phyloP scores from a whole-genome alignment of 1,140 invertebrate species.

The Zophobas atratus region DNA sequence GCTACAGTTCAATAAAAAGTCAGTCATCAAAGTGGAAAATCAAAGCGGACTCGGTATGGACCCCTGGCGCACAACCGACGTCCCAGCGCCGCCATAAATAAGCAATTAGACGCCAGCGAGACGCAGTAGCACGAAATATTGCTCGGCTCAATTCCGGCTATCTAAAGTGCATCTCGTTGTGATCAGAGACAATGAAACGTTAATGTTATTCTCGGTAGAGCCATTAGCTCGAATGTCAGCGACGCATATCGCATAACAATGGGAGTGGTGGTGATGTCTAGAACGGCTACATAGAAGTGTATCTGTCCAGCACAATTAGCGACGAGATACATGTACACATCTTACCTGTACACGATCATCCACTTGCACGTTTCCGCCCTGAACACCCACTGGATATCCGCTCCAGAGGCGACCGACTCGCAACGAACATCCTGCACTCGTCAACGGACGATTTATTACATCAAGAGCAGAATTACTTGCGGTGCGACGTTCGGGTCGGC shows the following conservation, averaged over 20 bases:
- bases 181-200: slow-evolving; percentile 34
- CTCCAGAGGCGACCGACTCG: slow-evolving; percentile 29
- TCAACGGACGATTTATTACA: no score
- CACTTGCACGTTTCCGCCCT: slow-evolving; percentile 44
- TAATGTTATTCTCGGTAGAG: slow-evolving; percentile 35
- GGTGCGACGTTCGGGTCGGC: no score
- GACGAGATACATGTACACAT: slow-evolving; percentile 45
- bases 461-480: no score
- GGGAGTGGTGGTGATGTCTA: slow-evolving; percentile 39
- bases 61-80: no score
- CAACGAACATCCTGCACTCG: not conserved
- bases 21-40: no score
- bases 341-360: slow-evolving; percentile 49
- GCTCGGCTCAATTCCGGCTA: slow-evolving; percentile 14
- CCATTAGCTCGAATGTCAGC: slow-evolving; percentile 47
- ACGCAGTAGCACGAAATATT: no score
- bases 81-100: no score
- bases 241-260: slow-evolving; percentile 49
- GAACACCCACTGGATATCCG: slow-evolving; percentile 45
- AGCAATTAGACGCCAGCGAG: no score
- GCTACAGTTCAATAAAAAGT: no score
- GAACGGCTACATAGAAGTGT: slow-evolving; percentile 32
- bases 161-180: slow-evolving; percentile 30
- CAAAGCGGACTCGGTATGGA: no score
- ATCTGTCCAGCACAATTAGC: slow-evolving; percentile 43